Conservation (phyloP, 2,113 vertebrate genomes). For the Antechinus stuartii region DNA sequence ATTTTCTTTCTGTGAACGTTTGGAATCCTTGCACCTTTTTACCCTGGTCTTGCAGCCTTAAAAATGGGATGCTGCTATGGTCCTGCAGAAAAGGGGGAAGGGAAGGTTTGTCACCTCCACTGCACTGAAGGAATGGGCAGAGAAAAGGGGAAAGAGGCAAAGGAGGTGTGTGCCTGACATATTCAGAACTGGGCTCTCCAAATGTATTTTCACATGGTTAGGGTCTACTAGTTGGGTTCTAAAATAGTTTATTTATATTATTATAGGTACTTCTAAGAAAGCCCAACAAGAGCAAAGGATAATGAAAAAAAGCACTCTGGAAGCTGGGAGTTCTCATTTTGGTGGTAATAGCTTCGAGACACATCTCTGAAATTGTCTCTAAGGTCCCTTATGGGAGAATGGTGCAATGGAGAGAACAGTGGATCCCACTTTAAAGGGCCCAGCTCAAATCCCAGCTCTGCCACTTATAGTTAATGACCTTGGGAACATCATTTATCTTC, state of each 20-base stretch:
- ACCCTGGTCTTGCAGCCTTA: background rate
- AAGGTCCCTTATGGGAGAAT: background rate
- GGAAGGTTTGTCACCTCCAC: background rate
- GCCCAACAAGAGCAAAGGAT: background rate
- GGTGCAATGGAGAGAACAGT: background rate
- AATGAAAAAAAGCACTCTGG: background rate
- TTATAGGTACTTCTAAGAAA: background rate
- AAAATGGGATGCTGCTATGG: background rate
- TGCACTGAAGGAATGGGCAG: background rate
- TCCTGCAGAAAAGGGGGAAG: background rate
- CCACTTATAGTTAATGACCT: background rate
- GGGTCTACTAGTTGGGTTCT: background rate
- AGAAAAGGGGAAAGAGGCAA: background rate
- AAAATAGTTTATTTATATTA: background rate
- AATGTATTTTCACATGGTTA: background rate
- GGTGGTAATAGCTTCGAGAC: background rate
- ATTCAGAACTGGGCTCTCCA: background rate
- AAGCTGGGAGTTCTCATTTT: background rate
- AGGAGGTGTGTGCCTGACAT: background rate
- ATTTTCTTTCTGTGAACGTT: background rate
- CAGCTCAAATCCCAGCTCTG: background rate
- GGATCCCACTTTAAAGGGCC: background rate
- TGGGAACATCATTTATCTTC: background rate
- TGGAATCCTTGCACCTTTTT: background rate
- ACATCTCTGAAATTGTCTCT: background rate